Evolutionary conservation across 2,888 invertebrate species (phyloP).

Genomic region (Carcina quercana): DNA sequence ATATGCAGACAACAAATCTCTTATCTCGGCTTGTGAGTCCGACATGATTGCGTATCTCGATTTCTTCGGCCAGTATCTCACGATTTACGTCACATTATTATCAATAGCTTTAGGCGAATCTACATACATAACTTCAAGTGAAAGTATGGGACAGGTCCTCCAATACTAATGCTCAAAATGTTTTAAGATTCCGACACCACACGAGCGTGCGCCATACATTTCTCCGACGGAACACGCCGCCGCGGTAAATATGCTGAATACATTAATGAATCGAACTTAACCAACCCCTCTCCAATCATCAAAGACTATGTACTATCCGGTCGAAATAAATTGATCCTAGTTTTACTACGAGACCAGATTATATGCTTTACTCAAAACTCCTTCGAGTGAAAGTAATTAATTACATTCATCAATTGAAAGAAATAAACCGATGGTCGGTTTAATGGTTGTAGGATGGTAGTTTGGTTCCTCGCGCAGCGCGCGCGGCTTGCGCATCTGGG

Average conservation of each 20-base stretch:
- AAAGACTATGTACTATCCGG: constrained; percentile 34
- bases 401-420: neutral
- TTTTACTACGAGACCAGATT: too few relatives aligned
- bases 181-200: constrained; percentile 65
- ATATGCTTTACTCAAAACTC: too few relatives aligned
- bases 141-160: constrained; percentile 57
- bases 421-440: neutral
- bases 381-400: too few relatives aligned
- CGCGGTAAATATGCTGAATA: constrained; percentile 63
- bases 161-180: constrained; percentile 68
- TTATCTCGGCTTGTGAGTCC: too few relatives aligned
- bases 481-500: constrained; percentile 31
- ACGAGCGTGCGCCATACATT: constrained; percentile 51
- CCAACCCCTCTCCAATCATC: constrained; percentile 46
- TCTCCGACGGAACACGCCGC: constrained; percentile 54
- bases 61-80: constrained; percentile 28
- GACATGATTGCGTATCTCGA: too few relatives aligned
- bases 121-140: constrained; percentile 70
- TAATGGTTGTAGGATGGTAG: neutral
- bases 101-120: constrained; percentile 59
- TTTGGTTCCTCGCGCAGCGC: neutral
- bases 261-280: constrained; percentile 56
- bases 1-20: too few relatives aligned
- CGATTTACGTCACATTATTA: constrained; percentile 61
- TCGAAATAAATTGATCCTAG: too few relatives aligned